Evolutionary conservation across 1,140 invertebrate species (phyloP).

Genomic region (Odontomachus brunneus): DNA sequence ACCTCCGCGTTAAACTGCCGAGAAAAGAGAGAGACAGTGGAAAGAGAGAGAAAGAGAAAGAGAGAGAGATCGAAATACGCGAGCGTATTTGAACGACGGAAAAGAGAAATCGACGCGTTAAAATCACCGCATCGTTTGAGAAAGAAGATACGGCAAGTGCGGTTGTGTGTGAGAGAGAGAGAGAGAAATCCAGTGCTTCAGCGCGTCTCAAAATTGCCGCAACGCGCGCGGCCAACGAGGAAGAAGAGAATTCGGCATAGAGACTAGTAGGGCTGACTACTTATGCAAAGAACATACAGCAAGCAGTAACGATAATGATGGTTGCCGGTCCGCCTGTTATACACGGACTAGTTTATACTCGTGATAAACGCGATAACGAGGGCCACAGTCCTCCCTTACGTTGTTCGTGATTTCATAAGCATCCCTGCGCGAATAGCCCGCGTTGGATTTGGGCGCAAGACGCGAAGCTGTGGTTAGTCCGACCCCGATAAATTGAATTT

Average conservation of each 20-base stretch:
- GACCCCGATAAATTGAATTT: slow-evolving; percentile 19
- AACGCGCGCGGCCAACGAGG: slow-evolving; percentile 6
- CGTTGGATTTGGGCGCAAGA: too few relatives aligned
- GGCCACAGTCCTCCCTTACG: not conserved
- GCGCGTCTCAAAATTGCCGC: not conserved
- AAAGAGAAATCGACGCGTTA: slow-evolving; percentile 28
- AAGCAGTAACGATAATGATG: not conserved
- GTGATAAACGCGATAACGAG: slow-evolving; percentile 21
- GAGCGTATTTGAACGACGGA: too few relatives aligned
- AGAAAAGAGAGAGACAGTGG: not conserved
- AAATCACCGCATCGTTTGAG: not conserved
- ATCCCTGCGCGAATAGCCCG: not conserved
- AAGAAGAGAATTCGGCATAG: slow-evolving; percentile 47
- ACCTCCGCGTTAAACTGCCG: slow-evolving; percentile 42
- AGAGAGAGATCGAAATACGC: not conserved
- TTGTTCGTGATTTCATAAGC: not conserved
- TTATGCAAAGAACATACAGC: slow-evolving; percentile 16
- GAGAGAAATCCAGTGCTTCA: not conserved
- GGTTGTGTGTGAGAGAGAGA: not conserved
- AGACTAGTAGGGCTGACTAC: not conserved
- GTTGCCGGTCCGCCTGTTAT: not conserved
- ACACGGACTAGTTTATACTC: slow-evolving; percentile 2
- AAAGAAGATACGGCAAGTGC: not conserved
- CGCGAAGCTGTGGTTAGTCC: not conserved
- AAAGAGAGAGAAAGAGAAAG: not conserved